phyloP scores from a whole-genome alignment of 2,888 invertebrate species.

The Leptinotarsa peninsularis region DNA sequence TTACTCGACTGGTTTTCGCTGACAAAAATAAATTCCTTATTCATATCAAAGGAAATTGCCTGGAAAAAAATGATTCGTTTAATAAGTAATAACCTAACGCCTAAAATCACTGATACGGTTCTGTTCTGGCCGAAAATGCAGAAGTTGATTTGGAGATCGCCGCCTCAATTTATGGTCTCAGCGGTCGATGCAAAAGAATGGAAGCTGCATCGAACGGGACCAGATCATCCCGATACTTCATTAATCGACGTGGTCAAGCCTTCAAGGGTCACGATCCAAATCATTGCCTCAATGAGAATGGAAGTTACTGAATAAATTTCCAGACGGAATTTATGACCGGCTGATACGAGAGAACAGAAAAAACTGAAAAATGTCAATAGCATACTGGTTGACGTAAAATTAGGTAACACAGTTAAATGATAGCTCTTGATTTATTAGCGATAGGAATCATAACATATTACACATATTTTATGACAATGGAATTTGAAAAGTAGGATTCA shows the following conservation, averaged over 20 bases:
- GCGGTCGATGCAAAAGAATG: constrained; percentile 29
- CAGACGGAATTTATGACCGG: not conserved
- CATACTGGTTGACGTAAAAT: no score
- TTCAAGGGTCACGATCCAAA: constrained; percentile 21
- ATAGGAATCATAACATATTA: no score
- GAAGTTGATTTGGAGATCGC: constrained; percentile 49
- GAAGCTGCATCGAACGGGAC: constrained; percentile 34
- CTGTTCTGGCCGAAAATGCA: constrained; percentile 42
- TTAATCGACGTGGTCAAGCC: constrained; percentile 39
- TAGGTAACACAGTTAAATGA: no score
- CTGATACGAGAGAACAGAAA: not conserved
- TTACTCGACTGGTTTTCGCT: no score
- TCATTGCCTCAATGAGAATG: constrained; percentile 2
- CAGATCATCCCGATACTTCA: constrained; percentile 36
- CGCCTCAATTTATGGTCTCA: constrained; percentile 42
- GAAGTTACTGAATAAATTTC: not conserved
- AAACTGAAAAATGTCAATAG: not conserved
- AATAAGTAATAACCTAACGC: not conserved
- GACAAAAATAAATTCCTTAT: no score
- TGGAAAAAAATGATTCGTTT: no score
- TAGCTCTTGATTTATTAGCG: no score
- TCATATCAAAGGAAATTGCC: no score
- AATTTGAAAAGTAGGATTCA: no score
- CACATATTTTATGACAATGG: no score
- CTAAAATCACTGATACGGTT: not conserved